A percentile compares a stretch with the other conserved stretches of the same genome.
Conservation (phyloP, 2,113 vertebrate genomes). For the Anhinga anhinga region DNA sequence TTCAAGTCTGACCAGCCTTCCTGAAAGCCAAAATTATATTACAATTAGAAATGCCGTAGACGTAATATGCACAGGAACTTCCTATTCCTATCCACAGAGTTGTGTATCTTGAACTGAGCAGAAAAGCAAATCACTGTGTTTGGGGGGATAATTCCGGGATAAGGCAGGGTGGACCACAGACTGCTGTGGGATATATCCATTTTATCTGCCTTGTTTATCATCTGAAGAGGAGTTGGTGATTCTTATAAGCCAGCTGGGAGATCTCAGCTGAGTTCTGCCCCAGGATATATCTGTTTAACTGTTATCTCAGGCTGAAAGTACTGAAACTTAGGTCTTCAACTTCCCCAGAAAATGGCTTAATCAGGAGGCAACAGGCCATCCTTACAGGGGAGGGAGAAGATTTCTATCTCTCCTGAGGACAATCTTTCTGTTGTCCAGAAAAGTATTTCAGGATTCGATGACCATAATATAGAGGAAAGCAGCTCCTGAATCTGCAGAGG, state of each 20-base stretch:
- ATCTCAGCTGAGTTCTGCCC: background rate
- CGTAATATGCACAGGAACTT: background rate
- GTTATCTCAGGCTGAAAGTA: background rate
- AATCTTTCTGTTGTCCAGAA: background rate
- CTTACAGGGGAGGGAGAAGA: background rate
- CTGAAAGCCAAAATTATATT: slow-evolving; percentile 7
- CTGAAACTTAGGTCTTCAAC: background rate
- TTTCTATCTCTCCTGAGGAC: background rate
- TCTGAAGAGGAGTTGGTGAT: background rate
- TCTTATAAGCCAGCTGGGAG: background rate
- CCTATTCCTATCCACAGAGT: background rate
- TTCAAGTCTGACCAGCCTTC: slow-evolving; percentile 27
- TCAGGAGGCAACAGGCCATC: background rate
- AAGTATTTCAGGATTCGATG: background rate
- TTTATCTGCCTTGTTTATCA: background rate
- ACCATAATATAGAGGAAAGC: background rate
- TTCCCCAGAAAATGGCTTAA: background rate
- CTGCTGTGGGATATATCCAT: background rate
- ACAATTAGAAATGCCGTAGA: background rate
- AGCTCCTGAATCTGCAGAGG: background rate
- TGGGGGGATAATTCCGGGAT: background rate
- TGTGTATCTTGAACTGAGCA: background rate
- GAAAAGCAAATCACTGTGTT: background rate
- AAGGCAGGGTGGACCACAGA: background rate
- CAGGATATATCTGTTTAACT: background rate